Conservation (phyloP, 2,113 vertebrate genomes). For the Leucoraja erinaceus region DNA sequence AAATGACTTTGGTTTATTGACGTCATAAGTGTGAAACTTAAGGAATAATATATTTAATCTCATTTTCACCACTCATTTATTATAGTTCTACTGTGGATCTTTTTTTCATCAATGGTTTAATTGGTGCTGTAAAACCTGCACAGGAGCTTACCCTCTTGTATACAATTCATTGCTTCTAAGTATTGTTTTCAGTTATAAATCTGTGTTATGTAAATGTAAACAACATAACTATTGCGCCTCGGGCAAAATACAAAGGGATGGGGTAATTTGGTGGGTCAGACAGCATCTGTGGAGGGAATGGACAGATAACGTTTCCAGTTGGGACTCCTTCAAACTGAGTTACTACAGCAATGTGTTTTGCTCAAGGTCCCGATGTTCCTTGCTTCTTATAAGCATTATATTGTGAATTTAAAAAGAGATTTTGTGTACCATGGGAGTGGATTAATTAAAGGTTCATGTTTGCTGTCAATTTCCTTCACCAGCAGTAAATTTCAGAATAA, state of each 20-base stretch:
- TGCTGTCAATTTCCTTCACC: neutral
- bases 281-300: too few species aligned
- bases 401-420: neutral
- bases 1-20: neutral
- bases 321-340: too few species aligned
- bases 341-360: too few species aligned
- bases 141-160: too few species aligned
- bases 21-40: neutral
- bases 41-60: neutral
- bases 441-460: neutral
- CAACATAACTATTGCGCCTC: neutral
- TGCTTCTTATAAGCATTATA: neutral
- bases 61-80: neutral
- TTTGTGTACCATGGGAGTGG: neutral
- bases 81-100: neutral
- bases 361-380: too few species aligned
- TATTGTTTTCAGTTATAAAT: neutral
- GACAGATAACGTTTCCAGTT: too few species aligned
- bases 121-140: neutral
- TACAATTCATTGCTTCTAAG: neutral
- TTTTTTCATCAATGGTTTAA: neutral
- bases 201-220: neutral
- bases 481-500: neutral
- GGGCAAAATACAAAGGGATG: too few species aligned
- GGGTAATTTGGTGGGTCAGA: too few species aligned